Base-by-base conservation (phyloP, 2,888 invertebrate genomes). In the Dione vanillae region DNA sequence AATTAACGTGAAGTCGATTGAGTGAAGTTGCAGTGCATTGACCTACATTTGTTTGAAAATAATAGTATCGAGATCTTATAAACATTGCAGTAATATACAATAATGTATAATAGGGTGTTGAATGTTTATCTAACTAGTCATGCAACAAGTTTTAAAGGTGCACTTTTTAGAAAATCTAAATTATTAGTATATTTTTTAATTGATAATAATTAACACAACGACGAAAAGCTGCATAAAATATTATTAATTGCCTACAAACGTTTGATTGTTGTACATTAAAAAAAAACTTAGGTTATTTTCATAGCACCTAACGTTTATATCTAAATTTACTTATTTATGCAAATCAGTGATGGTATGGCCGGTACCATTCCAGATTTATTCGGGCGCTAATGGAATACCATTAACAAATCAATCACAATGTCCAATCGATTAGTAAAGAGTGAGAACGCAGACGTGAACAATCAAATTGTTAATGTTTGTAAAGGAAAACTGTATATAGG, bases 301-400 rank as follows among this genome's bases (percentile, higher is more conserved):
- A 43, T 27, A 43, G 20, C n/a, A 27, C 27, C 43, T 27, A 27
- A n/a, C n/a, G 6, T 45, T 27, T 45, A 45, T n/a, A 45, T 45
- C 45, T 45, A 61, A 45, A 61, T 61, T 61, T 27, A 45, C n/a
- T 35, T 45, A 43, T 61, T 45, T 61, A 61, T n/a, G 45, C 7
- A 45, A 45, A 16, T 16, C 20, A 61, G 40, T 41, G 37, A 56
- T 5, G n/a, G 40, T 11, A 59, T 11, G 27, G 43, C 27, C 37
- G 51, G 35, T n/a, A n/a, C n/a, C n/a, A n/a, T n/a, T n/a, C n/a
- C n/a, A n/a, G n/a, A n/a, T n/a, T n/a, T 9, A 14, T 27, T 68
- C 16, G 14, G 43, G 14, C 67, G 43, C 67, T 68, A 71, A 71
- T 71, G 71, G 71, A 71, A 58, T 49, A 37, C 68, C 51, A 71